Base-by-base conservation (phyloP, 2,113 vertebrate genomes). In the Syngnathoides biaculeatus region DNA sequence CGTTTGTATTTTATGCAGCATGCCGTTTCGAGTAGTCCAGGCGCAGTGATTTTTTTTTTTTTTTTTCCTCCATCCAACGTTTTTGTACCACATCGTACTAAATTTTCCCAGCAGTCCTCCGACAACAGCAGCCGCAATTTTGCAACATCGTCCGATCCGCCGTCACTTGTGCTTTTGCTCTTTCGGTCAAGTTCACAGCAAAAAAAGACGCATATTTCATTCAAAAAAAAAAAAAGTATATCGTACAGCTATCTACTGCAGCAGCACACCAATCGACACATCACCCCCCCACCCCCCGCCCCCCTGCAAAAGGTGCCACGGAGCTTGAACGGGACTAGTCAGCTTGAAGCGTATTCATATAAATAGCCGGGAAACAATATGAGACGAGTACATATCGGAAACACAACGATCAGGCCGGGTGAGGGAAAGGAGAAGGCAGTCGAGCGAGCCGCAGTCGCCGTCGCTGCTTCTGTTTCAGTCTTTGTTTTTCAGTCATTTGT, bases 311-410 rank as follows among this genome's bases (percentile, higher is more conserved):
- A 89, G 75, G 82, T 88, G 86, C 76, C 86, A 86, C 81, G 79
- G 87, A 79, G 84, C 83, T 87, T 85, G 82, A 83, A 86, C 82
- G 86, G 85, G 86, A 88, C 67, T 64, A 69, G 74, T 62, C 68
- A 67, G 79, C 85, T 84, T 78, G 68, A 83, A 87, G 86, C 86
- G 70, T 79, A 79, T 79, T 74, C 77, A 84, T 88, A 88, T 86
- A 87, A 89, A 89, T 83, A 88, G 84, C 83, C 77, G 80, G 78
- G 85, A 87, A 88, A 89, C 85, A 80, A 86, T 85, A 85, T 83
- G 78, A 80, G 84, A 86, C 84, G 74, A 72, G 74, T 85, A 88
- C 84, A 81, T 76, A 85, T 70, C 86, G 79, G 15, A 17, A 17
- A 42, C n/a, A 43, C 39, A 8, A 62, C 2, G 60, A 57, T 30